phyloP scores from a whole-genome alignment of 2,888 invertebrate species.

The Emesis furor region DNA sequence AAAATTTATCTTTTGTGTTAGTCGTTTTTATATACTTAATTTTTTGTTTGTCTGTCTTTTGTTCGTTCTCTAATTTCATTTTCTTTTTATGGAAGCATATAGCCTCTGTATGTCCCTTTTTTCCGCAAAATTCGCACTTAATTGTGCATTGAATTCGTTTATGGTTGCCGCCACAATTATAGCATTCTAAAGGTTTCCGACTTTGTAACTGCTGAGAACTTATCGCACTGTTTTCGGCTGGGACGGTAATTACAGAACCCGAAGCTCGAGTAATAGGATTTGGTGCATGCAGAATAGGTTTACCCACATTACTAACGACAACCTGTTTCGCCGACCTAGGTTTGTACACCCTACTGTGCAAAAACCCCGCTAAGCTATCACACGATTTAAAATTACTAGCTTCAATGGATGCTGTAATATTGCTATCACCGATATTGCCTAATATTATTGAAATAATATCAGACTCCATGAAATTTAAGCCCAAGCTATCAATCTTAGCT shows the following conservation, averaged over 20 bases:
- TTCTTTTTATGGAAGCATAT: neutral
- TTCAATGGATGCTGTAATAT: neutral
- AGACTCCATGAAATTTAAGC: neutral
- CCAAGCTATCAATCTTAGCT: conserved; percentile 20
- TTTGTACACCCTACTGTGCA: too few relatives aligned
- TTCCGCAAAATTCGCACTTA: conserved; percentile 17
- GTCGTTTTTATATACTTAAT: neutral
- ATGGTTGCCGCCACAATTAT: conserved; percentile 15
- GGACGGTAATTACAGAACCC: too few relatives aligned
- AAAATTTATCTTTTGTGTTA: neutral
- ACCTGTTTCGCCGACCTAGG: too few relatives aligned
- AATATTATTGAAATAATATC: conserved; percentile 18
- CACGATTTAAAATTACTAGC: neutral
- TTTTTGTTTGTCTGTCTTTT: neutral
- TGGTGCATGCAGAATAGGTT: too few relatives aligned
- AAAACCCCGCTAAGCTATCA: too few relatives aligned
- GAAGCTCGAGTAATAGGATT: too few relatives aligned
- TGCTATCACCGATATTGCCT: conserved; percentile 9
- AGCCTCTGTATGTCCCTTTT: neutral
- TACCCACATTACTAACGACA: too few relatives aligned
- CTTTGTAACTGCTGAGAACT: too few relatives aligned
- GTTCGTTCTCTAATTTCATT: neutral
- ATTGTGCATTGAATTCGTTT: conserved; percentile 10
- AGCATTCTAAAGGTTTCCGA: conserved; percentile 15
- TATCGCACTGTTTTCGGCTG: too few relatives aligned